Conservation (phyloP, 2,888 invertebrate species). For the Euzophera pinguis region DNA sequence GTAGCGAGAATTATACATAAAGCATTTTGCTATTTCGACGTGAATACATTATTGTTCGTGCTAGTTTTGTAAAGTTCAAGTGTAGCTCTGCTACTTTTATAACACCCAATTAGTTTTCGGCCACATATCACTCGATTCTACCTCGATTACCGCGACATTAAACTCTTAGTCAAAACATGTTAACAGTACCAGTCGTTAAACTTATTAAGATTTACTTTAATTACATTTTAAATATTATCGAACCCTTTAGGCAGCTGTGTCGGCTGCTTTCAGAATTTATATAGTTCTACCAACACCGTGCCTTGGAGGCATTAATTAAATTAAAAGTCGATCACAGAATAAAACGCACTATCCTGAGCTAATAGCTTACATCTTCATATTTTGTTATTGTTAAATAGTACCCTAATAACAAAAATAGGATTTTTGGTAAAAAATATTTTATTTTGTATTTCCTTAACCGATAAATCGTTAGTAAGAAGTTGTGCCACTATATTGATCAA, state of each 20-base stretch:
- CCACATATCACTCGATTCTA: conserved; percentile 34
- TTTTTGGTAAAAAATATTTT: conserved; percentile 69
- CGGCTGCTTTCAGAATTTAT: conserved; percentile 19
- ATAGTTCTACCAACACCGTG: conserved; percentile 36
- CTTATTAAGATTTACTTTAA: conserved; percentile 33
- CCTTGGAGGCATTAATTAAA: conserved; percentile 57
- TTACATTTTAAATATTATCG: conserved; percentile 22
- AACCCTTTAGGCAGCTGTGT: conserved; percentile 25
- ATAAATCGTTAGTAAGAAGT: conserved; percentile 42
- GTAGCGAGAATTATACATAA: conserved; percentile 58
- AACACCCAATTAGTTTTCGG: conserved; percentile 14
- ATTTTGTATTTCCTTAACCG: conserved; percentile 54
- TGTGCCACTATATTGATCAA: conserved; percentile 46
- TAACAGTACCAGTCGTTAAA: conserved; percentile 49
- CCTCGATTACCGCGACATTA: conserved; percentile 28
- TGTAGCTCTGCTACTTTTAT: not conserved
- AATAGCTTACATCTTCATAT: conserved; percentile 45
- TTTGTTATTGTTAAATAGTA: conserved; percentile 49
- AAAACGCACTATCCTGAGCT: conserved; percentile 55
- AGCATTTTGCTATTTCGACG: conserved; percentile 41
- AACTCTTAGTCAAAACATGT: conserved; percentile 35
- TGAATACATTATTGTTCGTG: conserved; percentile 24
- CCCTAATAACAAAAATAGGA: conserved; percentile 69
- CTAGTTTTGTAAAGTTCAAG: conserved; percentile 11
- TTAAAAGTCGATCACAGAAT: conserved; percentile 65